Conservation (phyloP, 2,888 invertebrate genomes). For the Seira ritae region DNA sequence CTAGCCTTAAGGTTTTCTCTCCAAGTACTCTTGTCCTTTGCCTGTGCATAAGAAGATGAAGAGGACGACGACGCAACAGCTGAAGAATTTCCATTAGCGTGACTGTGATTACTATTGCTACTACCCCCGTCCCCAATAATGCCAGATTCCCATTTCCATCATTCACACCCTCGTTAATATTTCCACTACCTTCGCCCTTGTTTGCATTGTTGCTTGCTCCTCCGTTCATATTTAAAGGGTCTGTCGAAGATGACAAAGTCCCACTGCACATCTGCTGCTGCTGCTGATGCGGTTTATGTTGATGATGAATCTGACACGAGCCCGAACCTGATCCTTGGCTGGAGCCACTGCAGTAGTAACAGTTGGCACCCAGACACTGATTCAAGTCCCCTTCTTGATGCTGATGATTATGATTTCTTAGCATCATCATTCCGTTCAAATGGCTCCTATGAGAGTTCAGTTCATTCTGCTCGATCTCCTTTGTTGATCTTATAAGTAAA, state of each 20-base stretch:
- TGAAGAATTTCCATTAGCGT: conserved; percentile 36
- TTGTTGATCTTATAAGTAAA: conserved; percentile 66
- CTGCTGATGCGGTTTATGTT: neutral
- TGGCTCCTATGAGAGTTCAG: conserved; percentile 34
- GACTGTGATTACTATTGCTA: conserved; percentile 17
- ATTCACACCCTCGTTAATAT: conserved; percentile 9
- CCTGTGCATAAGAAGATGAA: neutral
- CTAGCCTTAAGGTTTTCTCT: conserved; percentile 46
- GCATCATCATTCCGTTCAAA: neutral
- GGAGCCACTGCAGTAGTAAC: conserved; percentile 19
- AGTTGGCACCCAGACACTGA: conserved; percentile 25
- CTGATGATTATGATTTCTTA: conserved; percentile 34
- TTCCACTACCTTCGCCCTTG: conserved; percentile 13
- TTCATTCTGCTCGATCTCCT: conserved; percentile 58
- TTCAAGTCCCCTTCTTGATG: conserved; percentile 22
- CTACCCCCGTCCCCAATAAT: neutral
- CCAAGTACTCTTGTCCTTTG: conserved; percentile 49
- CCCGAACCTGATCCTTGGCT: conserved; percentile 34
- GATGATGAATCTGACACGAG: conserved; percentile 30
- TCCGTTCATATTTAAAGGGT: no score
- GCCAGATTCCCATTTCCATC: neutral
- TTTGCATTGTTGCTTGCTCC: conserved; percentile 14
- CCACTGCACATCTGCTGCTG: conserved; percentile 42
- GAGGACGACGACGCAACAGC: conserved; percentile 29
- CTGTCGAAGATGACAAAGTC: conserved; percentile 22